Evolutionary conservation across 1,140 invertebrate genomes (phyloP).

Genomic region (Tyrophagus putrescentiae): DNA sequence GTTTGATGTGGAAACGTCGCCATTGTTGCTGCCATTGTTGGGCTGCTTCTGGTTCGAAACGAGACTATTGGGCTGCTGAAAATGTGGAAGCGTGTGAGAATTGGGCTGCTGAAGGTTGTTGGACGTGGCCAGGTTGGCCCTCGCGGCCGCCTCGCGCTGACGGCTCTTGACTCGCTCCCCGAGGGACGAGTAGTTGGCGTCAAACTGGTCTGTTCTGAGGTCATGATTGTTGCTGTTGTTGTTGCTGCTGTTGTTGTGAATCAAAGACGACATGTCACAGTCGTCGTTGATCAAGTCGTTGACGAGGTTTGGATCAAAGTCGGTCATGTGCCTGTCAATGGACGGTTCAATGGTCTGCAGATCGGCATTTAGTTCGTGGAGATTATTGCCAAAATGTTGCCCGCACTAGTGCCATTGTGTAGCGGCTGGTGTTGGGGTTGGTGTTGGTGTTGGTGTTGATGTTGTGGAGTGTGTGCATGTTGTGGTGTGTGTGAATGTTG

Average conservation of each 20-base stretch:
- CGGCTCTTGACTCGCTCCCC: slow-evolving; percentile 21
- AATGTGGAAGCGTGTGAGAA: background rate
- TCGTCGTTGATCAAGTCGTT: slow-evolving; percentile 12
- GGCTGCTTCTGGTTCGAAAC: slow-evolving; percentile 6
- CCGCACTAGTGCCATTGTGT: background rate
- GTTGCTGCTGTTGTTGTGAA: background rate
- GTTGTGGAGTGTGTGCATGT: background rate
- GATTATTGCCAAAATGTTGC: background rate
- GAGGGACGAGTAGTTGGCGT: slow-evolving; percentile 21
- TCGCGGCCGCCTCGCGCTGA: slow-evolving; percentile 4
- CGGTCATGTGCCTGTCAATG: slow-evolving; percentile 16
- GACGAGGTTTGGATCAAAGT: slow-evolving; percentile 9
- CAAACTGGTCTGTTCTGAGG: background rate
- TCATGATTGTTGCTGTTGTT: background rate
- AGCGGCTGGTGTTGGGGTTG: slow-evolving; percentile 9
- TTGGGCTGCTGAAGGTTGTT: background rate
- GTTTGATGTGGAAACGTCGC: background rate
- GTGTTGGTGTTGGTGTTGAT: slow-evolving; percentile 17
- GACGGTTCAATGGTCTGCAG: slow-evolving; percentile 17
- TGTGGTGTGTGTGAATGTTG: background rate
- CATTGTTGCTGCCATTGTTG: background rate
- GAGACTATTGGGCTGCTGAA: background rate
- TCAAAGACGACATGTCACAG: background rate
- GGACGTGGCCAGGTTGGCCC: background rate
- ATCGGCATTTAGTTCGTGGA: background rate